These are phyloP conservation scores for Montipora cactus DNA, from an alignment of 64 coral and sea anemone genomes.

Conservation along the genomic window DNA sequence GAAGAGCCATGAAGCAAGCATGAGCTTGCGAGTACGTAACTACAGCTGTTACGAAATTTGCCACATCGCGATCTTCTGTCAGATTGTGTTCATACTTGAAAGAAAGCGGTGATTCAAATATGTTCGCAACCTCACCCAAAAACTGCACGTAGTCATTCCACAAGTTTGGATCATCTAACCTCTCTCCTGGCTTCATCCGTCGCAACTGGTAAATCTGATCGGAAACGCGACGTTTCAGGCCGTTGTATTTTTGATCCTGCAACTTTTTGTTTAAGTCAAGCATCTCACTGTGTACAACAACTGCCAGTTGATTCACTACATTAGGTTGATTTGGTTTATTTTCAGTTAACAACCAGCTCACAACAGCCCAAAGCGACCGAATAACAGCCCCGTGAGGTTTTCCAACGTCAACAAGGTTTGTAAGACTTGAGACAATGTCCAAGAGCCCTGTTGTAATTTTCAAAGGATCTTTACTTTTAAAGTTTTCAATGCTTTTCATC, in stretches of 20 bases:
- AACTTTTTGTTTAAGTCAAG: slow-evolving; percentile 26
- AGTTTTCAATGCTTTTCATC: too few species aligned
- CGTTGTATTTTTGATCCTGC: slow-evolving; percentile 24
- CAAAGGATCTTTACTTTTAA: too few species aligned
- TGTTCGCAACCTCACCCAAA: slow-evolving; percentile 16
- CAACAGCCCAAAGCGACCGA: background rate
- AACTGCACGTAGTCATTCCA: slow-evolving; percentile 57
- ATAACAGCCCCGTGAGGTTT: too few species aligned
- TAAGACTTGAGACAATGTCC: too few species aligned
- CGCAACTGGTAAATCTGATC: slow-evolving; percentile 16
- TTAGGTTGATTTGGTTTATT: background rate
- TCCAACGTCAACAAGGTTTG: too few species aligned
- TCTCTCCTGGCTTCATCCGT: slow-evolving; percentile 5
- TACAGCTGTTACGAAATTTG: slow-evolving; percentile 55
- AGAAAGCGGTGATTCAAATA: slow-evolving; percentile 14
- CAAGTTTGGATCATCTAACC: slow-evolving; percentile 15
- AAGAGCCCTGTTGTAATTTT: too few species aligned
- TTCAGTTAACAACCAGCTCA: background rate
- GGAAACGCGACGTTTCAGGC: background rate
- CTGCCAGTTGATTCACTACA: background rate
- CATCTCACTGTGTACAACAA: slow-evolving; percentile 8
- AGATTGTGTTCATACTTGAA: background rate
- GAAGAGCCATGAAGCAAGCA: slow-evolving; percentile 40
- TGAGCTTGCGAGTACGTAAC: slow-evolving; percentile 23
- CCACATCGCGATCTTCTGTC: slow-evolving; percentile 16